Evolutionary conservation across 1,140 invertebrate genomes (phyloP), one percentile per base, ranked within the genome.

Genomic region (Rhyzopertha dominica): DNA sequence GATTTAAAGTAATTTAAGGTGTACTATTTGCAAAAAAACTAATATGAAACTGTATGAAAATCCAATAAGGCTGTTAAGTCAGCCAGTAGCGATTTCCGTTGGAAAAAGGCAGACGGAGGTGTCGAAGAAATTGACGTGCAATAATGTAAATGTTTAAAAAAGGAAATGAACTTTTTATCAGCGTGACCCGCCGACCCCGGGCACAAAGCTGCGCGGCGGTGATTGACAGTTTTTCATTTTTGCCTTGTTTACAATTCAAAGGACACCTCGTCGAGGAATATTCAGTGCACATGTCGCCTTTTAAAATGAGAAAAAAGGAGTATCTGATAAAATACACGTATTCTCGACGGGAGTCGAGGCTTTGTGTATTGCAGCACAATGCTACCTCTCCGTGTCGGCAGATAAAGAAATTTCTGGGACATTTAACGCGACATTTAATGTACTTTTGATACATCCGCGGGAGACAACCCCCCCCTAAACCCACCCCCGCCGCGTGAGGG

Each of bases 161-260:
- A 43, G 59, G 59, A 61, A 61, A 61, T 61, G 54, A 58, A 61
- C 51, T 59, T 61, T 61, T 61, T 61, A 61, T 61, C 59, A 48
- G 43, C 37, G n/a, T 30, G 40, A 40, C 59, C 54, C 56, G 51
- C 45, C 58, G 54, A 47, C 58, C 47, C 47, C 24, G 20, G 40
- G 51, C 49, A 53, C 51, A 53, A 54, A 51, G 44, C 45, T 24
- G 44, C 45, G 34, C 39, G 39, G 53, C 29, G 29, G 32, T 58
- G 59, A 61, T 46, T 59, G 59, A 61, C 57, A 56, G 41, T 58
- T 56, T 59, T 58, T 52, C 51, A 42, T 47, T 53, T 49, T 53
- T 49, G 54, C 46, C 51, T 58, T 54, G 55, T 56, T 60, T 60
- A 52, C 54, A 60, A 57, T 57, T 60, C 49, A 51, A 55, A 56